phyloP scores from a whole-genome alignment of 2,888 invertebrate genomes.

The Drosophila leonis region DNA sequence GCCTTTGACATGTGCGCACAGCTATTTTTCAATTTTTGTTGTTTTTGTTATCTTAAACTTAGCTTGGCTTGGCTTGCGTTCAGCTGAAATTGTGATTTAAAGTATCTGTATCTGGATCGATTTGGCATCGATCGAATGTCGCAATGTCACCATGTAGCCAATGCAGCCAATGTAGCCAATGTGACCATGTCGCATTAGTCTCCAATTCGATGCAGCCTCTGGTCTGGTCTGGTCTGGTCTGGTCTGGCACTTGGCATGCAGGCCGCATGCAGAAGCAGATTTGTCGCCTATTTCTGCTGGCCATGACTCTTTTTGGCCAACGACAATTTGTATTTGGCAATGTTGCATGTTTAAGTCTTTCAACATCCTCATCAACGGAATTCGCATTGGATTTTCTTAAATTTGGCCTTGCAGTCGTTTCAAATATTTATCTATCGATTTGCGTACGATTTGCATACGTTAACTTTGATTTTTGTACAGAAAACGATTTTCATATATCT shows the following conservation, averaged over 20 bases:
- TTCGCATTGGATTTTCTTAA: conserved; percentile 32
- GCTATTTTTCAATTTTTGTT: conserved; percentile 65
- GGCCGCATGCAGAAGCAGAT: conserved; percentile 59
- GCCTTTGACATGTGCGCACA: conserved; percentile 79
- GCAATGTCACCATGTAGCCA: conserved; percentile 57
- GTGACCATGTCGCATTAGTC: conserved; percentile 4
- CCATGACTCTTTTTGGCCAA: conserved; percentile 60
- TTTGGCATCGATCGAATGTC: conserved; percentile 79
- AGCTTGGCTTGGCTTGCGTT: conserved; percentile 69
- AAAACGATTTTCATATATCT: background rate
- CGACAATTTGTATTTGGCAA: conserved; percentile 75
- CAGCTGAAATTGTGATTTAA: conserved; percentile 78
- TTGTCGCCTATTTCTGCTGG: conserved; percentile 75
- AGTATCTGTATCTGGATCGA: conserved; percentile 82
- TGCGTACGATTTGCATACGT: conserved; percentile 33
- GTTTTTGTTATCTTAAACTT: conserved; percentile 28
- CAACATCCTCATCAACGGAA: conserved; percentile 63
- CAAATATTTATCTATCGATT: conserved; percentile 29
- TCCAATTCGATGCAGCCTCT: conserved; percentile 5
- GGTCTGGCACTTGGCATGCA: conserved; percentile 55
- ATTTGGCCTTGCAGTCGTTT: conserved; percentile 40
- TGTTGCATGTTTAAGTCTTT: conserved; percentile 69
- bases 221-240: background rate
- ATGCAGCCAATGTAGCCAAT: conserved; percentile 38
- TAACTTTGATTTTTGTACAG: background rate